Base-by-base conservation (phyloP, 2,797 vertebrate species). In the Lithobates sylvaticus region DNA sequence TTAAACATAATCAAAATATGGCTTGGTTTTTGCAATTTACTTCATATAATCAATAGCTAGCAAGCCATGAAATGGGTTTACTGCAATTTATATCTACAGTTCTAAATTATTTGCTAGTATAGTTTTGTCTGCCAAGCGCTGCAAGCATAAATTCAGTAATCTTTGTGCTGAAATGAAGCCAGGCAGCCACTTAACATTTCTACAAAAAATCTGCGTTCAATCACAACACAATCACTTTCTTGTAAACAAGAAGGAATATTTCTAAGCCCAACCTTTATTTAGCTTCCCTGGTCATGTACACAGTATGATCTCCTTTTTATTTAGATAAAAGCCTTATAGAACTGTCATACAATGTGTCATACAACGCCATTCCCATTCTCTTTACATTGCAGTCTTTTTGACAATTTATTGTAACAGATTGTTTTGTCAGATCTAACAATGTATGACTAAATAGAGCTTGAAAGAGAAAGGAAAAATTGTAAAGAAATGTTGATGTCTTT, bases 151-250 rank as follows among this genome's bases (percentile, higher is more conserved):
- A 39, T 65, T 78, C 76, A 65, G 23, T 78, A 65, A 78, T 77
- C 76, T 77, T 39, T 61, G 50, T 65, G 39, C 58, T 77, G 76
- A 77, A 77, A 39, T 27, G 34, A 16, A 26, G 76, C 76, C 76
- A 78, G 76, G 0, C 76, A 39, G 34, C 76, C 76, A 78, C 58
- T 78, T 78, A 67, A 78, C 64, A 78, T 27, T 44, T 78, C 75
- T 65, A 36, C 54, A 26, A 64, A 29, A 36, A 78, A 36, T 65
- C 54, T 78, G 76, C 27, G 10, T 78, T 65, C 76, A 78, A 44
- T 78, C 76, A 26, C 50, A 65, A 77, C 76, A 77, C 76, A 77
- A 77, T 77, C 5, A 78, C 42, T 2, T 68, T 42, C 61, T 47
- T 78, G 26, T 64, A 78, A 78, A 78, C 76, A 78, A 29, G 27